Conservation (phyloP, 2,797 vertebrate genomes). For the Gouania willdenowi region DNA sequence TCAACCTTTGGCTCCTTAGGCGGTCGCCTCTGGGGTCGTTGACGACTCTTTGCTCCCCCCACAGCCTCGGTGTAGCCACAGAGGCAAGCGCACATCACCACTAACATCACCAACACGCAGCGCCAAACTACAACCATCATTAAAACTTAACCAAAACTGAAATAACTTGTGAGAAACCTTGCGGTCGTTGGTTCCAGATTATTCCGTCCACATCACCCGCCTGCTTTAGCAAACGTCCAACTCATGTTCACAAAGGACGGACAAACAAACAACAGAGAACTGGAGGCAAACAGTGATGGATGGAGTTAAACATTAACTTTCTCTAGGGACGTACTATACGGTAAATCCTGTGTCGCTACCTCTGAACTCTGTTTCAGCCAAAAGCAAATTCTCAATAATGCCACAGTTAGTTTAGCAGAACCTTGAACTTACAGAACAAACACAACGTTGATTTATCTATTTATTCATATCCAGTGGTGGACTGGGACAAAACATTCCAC, state of each 20-base stretch:
- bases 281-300: conserved; percentile 25
- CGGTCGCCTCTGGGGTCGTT: conserved; percentile 42
- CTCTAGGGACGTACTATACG: conserved; percentile 14
- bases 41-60: conserved; percentile 57
- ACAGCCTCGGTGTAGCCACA: conserved; percentile 45
- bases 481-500: too few relatives aligned
- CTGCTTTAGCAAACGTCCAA: conserved; percentile 5
- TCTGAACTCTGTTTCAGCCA: conserved; percentile 7
- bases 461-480: too few relatives aligned
- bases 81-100: conserved; percentile 40
- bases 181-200: too few relatives aligned
- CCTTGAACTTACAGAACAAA: background rate
- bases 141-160: too few relatives aligned
- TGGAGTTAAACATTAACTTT: conserved; percentile 51
- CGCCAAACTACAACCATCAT: conserved; percentile 44
- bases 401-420: background rate
- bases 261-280: conserved; percentile 1
- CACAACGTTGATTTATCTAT: conserved; percentile 19
- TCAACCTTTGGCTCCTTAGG: conserved; percentile 37
- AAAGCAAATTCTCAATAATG: background rate
- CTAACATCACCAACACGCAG: conserved; percentile 6
- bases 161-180: too few relatives aligned
- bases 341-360: background rate
- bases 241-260: conserved; percentile 1
- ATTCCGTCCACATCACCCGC: too few relatives aligned